Percentiles rank a stretch among this genome's conserved stretches.
Conservation (phyloP, 2,113 vertebrate genomes). For the Alethe castanea region DNA sequence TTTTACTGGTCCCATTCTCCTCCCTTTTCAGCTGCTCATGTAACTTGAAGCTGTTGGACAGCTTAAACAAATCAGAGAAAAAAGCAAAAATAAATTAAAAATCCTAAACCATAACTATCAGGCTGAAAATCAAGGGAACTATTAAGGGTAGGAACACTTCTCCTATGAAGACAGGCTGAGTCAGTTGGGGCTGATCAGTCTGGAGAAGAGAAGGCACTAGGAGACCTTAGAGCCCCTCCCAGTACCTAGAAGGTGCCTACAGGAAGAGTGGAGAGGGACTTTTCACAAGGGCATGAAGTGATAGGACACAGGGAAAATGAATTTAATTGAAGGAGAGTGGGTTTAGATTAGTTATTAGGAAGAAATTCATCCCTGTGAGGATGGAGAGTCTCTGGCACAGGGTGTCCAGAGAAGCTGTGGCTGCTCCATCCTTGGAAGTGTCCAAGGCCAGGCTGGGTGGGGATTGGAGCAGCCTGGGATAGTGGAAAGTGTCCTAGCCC, state of each 20-base stretch:
- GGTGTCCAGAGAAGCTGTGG: background rate
- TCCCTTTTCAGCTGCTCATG: background rate
- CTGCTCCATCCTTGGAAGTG: background rate
- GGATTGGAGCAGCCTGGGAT: background rate
- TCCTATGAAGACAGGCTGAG: background rate
- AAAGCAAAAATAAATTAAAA: background rate
- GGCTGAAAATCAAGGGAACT: background rate
- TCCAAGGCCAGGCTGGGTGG: rapidly evolving
- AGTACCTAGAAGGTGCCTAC: background rate
- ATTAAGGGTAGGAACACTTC: background rate
- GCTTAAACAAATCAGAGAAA: background rate
- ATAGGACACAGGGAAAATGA: background rate
- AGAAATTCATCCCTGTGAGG: background rate
- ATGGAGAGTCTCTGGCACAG: background rate
- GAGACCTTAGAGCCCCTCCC: background rate
- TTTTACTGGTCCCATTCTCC: background rate
- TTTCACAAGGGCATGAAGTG: background rate
- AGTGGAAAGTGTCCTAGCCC: background rate
- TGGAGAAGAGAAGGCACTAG: background rate
- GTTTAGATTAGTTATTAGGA: background rate
- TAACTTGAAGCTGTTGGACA: background rate
- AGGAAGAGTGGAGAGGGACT: background rate
- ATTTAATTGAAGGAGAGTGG: background rate
- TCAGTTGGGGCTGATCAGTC: background rate
- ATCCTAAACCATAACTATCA: background rate